A percentile compares a stretch with the other conserved stretches of the same genome.
These are phyloP conservation scores for Holothuria glaberrima DNA, from an alignment of 35 echinoderm and acorn worm species.

Conservation along the genomic window DNA sequence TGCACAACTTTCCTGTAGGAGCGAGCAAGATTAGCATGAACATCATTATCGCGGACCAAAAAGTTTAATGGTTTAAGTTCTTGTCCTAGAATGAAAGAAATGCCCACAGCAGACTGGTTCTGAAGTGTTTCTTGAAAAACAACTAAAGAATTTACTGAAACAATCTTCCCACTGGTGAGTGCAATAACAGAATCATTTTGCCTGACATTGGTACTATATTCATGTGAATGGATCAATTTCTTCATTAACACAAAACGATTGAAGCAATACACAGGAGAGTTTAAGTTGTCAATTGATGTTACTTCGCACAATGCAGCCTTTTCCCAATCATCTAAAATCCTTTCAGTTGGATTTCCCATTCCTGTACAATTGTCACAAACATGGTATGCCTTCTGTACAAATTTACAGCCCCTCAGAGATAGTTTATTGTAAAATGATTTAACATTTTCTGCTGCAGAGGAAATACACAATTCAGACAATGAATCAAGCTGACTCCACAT, in stretches of 20 bases:
- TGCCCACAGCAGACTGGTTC: neutral
- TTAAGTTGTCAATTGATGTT: neutral
- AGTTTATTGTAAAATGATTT: constrained; percentile 18
- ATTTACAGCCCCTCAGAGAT: neutral
- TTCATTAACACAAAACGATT: neutral
- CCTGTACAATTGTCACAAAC: neutral
- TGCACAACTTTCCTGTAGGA: too few relatives aligned
- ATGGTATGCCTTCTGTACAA: neutral
- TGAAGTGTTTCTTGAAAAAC: neutral
- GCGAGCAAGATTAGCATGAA: too few relatives aligned
- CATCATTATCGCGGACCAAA: too few relatives aligned
- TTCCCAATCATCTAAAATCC: neutral
- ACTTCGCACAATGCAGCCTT: neutral
- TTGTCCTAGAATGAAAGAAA: neutral
- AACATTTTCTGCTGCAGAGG: neutral
- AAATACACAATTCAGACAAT: constrained; percentile 21
- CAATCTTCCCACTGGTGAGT: neutral
- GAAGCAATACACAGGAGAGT: neutral
- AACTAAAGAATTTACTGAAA: neutral
- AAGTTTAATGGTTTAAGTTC: too few relatives aligned
- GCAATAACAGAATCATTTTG: constrained; percentile 4
- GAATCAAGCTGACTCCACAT: constrained; percentile 34
- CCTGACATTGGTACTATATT: neutral
- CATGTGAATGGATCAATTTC: neutral
- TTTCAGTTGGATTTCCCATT: neutral